phyloP scores from a whole-genome alignment of 2,888 invertebrate species.

The Yponomeuta evonymella region DNA sequence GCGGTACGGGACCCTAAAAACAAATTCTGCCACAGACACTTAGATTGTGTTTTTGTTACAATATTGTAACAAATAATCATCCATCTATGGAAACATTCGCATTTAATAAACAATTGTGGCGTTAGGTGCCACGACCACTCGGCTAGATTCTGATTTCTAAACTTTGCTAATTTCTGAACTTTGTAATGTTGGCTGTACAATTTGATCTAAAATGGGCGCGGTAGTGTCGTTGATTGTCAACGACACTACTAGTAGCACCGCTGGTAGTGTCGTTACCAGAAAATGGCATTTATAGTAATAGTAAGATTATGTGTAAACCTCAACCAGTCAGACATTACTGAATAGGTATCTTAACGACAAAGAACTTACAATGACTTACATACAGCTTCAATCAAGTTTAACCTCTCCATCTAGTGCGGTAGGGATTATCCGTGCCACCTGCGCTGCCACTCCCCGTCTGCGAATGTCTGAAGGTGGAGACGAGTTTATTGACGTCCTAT shows the following conservation, averaged over 20 bases:
- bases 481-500: neutral
- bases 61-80: too few relatives aligned
- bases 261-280: too few relatives aligned
- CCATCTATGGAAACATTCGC: too few relatives aligned
- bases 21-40: too few relatives aligned
- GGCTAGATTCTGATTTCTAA: too few relatives aligned
- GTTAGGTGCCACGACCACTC: too few relatives aligned
- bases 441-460: neutral
- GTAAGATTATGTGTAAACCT: too few relatives aligned
- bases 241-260: too few relatives aligned
- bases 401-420: neutral
- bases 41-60: too few relatives aligned
- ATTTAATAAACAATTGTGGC: neutral
- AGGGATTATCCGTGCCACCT: neutral
- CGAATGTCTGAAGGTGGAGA: neutral
- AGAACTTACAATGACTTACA: neutral
- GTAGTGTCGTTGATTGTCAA: neutral
- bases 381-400: neutral
- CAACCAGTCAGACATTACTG: neutral
- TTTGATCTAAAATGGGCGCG: slow-evolving; percentile 1
- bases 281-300: too few relatives aligned
- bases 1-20: too few relatives aligned
- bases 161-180: neutral
- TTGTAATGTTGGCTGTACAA: slow-evolving; percentile 12
- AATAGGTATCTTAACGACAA: neutral